Conservation (phyloP, 1,140 invertebrate species). For the Branchinecta lindahli region DNA sequence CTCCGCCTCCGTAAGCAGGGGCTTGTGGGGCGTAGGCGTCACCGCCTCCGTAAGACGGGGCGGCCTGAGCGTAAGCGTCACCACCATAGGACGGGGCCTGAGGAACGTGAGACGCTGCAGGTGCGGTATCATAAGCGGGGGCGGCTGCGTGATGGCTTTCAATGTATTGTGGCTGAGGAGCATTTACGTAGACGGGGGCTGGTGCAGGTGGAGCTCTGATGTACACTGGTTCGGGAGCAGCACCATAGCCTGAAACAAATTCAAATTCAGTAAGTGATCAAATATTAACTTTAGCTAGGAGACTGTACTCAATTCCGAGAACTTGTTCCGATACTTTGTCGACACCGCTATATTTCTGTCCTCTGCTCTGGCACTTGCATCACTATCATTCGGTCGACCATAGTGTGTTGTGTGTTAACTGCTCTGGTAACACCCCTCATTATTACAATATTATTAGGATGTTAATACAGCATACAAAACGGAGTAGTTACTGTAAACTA, state of each 20-base stretch:
- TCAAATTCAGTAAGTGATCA: background rate
- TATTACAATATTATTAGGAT: too few relatives aligned
- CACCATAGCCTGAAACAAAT: conserved; percentile 20
- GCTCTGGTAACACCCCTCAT: too few relatives aligned
- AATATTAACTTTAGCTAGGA: too few relatives aligned
- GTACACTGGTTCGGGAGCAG: conserved; percentile 23
- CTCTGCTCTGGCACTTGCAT: too few relatives aligned
- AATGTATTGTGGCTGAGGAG: conserved; percentile 21
- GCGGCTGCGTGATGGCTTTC: conserved; percentile 1
- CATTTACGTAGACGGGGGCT: conserved; percentile 26
- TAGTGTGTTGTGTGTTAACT: too few relatives aligned
- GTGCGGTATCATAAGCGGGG: conserved; percentile 12
- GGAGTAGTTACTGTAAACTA: too few relatives aligned
- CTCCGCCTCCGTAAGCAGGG: background rate
- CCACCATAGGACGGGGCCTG: background rate
- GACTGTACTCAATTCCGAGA: too few relatives aligned
- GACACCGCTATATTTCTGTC: too few relatives aligned
- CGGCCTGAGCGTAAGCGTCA: background rate
- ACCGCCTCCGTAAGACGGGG: conserved; percentile 12
- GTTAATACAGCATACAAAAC: too few relatives aligned
- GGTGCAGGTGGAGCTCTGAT: conserved; percentile 27
- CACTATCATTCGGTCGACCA: too few relatives aligned
- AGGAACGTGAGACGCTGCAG: background rate
- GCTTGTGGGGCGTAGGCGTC: conserved; percentile 13
- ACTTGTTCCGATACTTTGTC: too few relatives aligned